Percentiles rank a stretch among this genome's conserved stretches.
phyloP scores from a whole-genome alignment of 2,113 vertebrate species.

The Craseonycteris thonglongyai region DNA sequence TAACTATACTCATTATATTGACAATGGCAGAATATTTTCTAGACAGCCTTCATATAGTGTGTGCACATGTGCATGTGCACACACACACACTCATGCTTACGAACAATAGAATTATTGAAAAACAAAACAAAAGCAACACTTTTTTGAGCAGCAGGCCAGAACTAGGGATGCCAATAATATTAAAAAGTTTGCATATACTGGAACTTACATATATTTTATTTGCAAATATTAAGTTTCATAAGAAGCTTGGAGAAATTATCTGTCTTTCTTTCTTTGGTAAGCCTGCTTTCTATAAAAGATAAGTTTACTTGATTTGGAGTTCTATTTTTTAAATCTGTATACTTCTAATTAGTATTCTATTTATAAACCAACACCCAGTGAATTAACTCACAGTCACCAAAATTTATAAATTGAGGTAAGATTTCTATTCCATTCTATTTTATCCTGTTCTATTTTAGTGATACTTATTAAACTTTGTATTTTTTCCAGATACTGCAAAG shows the following conservation, averaged over 20 bases:
- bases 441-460: not conserved
- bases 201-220: not conserved
- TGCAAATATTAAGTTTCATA: not conserved
- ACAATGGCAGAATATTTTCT: too few relatives aligned
- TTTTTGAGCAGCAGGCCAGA: not conserved
- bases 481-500: not conserved
- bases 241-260: not conserved
- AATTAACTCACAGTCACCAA: not conserved
- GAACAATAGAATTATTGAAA: not conserved
- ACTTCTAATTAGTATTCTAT: not conserved
- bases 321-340: not conserved
- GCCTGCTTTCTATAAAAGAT: not conserved
- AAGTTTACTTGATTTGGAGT: not conserved
- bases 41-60: too few relatives aligned
- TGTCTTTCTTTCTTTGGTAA: not conserved
- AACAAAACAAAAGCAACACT: not conserved
- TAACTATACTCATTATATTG: too few relatives aligned
- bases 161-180: not conserved
- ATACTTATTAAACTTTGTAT: not conserved
- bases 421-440: not conserved
- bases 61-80: too few relatives aligned
- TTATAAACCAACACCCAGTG: not conserved
- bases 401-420: not conserved
- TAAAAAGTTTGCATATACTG: not conserved
- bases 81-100: too few relatives aligned